Evolutionary conservation across 1,140 invertebrate genomes (phyloP).

Genomic region (Apis florea): DNA sequence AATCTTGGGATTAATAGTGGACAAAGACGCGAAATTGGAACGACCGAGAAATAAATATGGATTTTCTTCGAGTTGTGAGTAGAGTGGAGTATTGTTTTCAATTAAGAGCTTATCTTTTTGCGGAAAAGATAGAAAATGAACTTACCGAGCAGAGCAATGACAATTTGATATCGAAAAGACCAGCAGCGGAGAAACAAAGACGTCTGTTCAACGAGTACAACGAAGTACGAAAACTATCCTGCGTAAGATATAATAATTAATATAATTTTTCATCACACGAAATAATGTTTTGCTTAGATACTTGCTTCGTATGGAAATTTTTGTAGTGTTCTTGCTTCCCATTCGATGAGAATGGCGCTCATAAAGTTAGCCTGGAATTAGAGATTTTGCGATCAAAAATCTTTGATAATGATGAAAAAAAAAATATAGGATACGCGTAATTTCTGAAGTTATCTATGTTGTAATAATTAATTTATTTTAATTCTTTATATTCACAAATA

Average conservation of each 20-base stretch:
- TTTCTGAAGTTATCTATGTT: no score
- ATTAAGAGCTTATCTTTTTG: neutral
- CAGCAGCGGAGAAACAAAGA: conserved; percentile 74
- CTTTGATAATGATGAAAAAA: neutral
- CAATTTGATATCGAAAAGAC: conserved; percentile 75
- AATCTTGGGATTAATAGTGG: neutral
- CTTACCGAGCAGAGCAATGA: conserved; percentile 74
- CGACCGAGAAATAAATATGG: neutral
- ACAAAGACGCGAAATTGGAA: neutral
- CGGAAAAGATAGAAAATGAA: neutral
- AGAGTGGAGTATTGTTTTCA: neutral
- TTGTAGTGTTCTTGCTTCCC: conserved; percentile 39
- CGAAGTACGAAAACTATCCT: conserved; percentile 60
- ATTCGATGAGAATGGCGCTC: conserved; percentile 65
- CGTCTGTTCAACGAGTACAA: conserved; percentile 72
- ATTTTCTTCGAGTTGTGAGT: neutral
- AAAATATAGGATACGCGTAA: no score
- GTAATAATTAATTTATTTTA: no score
- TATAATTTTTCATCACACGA: no score
- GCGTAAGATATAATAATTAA: neutral
- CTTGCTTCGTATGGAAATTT: conserved; percentile 41
- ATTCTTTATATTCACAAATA: no score
- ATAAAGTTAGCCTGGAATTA: conserved; percentile 71
- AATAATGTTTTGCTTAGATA: neutral
- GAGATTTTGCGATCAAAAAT: neutral